phyloP scores from a whole-genome alignment of 2,888 invertebrate genomes.

The Mesorhabditis sp. region DNA sequence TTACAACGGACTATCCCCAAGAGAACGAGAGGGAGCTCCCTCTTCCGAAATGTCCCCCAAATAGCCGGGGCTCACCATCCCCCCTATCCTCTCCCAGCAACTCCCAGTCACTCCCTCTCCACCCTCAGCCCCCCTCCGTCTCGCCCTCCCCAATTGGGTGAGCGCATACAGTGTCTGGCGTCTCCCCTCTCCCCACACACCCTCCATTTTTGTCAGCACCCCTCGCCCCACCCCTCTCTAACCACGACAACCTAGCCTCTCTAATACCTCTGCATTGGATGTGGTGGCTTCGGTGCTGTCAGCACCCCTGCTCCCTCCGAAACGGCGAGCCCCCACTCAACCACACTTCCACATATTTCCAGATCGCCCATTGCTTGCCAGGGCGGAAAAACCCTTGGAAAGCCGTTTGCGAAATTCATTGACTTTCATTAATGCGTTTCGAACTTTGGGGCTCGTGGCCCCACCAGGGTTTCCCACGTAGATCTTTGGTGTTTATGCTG shows the following conservation, averaged over 20 bases:
- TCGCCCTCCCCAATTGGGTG: conserved; percentile 10
- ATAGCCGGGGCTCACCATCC: neutral
- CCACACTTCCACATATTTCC: no score
- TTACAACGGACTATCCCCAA: neutral
- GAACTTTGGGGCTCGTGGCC: no score
- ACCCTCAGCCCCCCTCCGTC: neutral
- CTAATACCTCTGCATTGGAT: conserved; percentile 13
- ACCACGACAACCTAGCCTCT: conserved; percentile 10
- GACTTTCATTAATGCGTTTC: no score
- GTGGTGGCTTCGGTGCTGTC: no score
- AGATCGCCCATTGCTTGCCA: no score
- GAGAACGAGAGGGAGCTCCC: neutral
- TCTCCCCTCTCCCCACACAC: conserved; percentile 13
- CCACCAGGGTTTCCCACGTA: no score
- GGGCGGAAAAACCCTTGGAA: no score
- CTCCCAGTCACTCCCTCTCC: neutral
- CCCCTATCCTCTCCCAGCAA: neutral
- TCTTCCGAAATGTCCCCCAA: neutral
- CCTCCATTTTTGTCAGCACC: conserved; percentile 16
- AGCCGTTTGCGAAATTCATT: no score
- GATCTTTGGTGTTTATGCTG: no score
- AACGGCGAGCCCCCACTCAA: no score
- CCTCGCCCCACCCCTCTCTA: conserved; percentile 19
- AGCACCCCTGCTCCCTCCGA: no score
- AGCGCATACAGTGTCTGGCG: conserved; percentile 16